Percentiles rank a stretch among this genome's conserved stretches.
Conservation (phyloP, 2,113 vertebrate species). For the Stictonetta naevosa region DNA sequence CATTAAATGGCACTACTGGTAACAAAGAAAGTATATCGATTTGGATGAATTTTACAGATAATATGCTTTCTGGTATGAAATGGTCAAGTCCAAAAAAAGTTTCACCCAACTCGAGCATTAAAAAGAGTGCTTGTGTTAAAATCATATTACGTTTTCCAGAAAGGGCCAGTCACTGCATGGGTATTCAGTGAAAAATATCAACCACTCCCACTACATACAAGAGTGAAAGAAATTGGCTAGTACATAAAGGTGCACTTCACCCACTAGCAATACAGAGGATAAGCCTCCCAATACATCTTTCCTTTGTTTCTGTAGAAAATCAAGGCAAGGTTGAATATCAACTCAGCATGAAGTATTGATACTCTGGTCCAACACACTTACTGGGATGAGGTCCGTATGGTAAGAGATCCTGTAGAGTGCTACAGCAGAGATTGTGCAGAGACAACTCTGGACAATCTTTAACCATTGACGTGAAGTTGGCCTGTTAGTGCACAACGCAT, state of each 20-base stretch:
- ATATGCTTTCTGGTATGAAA: background rate
- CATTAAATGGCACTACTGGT: background rate
- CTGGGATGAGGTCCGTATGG: background rate
- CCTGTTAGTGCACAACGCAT: background rate
- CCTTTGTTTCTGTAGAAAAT: background rate
- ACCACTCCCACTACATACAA: fast-evolving
- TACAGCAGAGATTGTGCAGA: background rate
- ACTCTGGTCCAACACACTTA: background rate
- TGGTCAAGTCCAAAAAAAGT: background rate
- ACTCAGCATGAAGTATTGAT: background rate
- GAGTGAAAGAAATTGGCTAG: no score
- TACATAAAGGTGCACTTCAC: no score
- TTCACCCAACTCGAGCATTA: background rate
- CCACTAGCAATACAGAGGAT: fast-evolving
- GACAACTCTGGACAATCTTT: background rate
- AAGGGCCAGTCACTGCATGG: background rate
- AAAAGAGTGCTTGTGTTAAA: background rate
- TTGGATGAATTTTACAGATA: background rate
- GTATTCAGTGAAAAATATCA: background rate
- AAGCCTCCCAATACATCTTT: background rate
- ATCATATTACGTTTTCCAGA: background rate
- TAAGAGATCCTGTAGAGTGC: background rate
- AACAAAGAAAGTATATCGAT: conserved; percentile 29
- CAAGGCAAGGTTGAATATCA: background rate
- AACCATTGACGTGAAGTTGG: background rate